Percentiles rank a stretch among this genome's conserved stretches.
Conservation (phyloP, 2,888 invertebrate genomes). For the Sinodicranocentrus sp. region DNA sequence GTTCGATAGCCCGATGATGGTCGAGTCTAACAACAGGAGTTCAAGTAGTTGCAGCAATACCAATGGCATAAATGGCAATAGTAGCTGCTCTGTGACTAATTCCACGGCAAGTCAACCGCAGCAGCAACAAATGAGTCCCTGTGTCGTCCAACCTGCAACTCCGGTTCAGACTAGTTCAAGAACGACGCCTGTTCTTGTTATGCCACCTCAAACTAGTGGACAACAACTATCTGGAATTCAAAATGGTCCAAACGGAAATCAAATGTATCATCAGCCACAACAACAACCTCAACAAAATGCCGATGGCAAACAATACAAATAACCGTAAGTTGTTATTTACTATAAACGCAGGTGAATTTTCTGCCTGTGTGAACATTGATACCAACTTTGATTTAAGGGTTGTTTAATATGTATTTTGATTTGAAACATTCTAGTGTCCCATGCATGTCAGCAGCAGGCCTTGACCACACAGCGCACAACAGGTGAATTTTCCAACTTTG, state of each 20-base stretch:
- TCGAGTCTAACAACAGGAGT: slow-evolving; percentile 70
- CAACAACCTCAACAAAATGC: slow-evolving; percentile 37
- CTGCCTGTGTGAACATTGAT: too few relatives aligned
- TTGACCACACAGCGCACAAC: slow-evolving; percentile 33
- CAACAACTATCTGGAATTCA: slow-evolving; percentile 19
- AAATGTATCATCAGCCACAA: slow-evolving; percentile 47
- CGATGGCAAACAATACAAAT: slow-evolving; percentile 16
- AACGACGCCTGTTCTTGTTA: slow-evolving; percentile 51
- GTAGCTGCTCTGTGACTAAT: slow-evolving; percentile 28
- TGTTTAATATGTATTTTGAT: not conserved
- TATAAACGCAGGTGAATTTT: too few relatives aligned
- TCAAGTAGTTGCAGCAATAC: slow-evolving; percentile 73
- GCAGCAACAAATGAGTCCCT: slow-evolving; percentile 63
- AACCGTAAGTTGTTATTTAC: not conserved
- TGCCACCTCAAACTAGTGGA: slow-evolving; percentile 63
- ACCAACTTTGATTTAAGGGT: too few relatives aligned
- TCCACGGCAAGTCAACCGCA: slow-evolving; percentile 39
- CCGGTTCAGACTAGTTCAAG: slow-evolving; percentile 32
- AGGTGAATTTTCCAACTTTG: too few relatives aligned
- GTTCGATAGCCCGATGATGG: slow-evolving; percentile 62
- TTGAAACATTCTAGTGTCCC: not conserved
- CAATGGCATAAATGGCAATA: slow-evolving; percentile 23
- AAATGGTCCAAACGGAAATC: slow-evolving; percentile 22
- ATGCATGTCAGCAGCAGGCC: slow-evolving; percentile 61
- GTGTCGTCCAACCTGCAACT: slow-evolving; percentile 23